Conservation (phyloP, 2,888 invertebrate species). For the Pyrrhosoma nymphula region DNA sequence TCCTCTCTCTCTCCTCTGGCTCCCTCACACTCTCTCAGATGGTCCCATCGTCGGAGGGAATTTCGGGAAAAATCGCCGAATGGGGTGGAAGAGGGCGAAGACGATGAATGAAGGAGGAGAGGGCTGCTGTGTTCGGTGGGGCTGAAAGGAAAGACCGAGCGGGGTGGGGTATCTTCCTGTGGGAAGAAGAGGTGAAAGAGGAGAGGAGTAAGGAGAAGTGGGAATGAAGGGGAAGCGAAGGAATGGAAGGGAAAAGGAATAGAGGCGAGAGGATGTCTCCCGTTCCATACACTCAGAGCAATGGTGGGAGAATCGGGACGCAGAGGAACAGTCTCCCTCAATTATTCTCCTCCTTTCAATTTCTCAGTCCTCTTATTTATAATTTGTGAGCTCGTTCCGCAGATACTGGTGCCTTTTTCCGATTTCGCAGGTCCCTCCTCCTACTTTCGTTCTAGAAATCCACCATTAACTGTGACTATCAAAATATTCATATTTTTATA, state of each 20-base stretch:
- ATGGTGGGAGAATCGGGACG: not conserved
- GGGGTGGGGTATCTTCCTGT: not conserved
- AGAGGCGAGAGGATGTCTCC: not conserved
- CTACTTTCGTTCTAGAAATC: too few species aligned
- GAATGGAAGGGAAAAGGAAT: not conserved
- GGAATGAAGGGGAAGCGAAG: not conserved
- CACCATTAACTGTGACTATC: too few species aligned
- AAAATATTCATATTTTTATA: too few species aligned
- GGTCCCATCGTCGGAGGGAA: constrained; percentile 68
- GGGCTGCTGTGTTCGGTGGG: not conserved
- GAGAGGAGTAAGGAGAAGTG: not conserved
- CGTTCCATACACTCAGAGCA: not conserved
- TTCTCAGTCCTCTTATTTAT: not conserved
- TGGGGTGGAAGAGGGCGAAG: constrained; percentile 48
- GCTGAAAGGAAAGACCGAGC: too few species aligned
- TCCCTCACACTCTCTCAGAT: constrained; percentile 76
- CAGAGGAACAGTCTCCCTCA: not conserved
- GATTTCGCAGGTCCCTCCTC: too few species aligned
- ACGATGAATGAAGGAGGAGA: not conserved
- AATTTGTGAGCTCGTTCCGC: too few species aligned
- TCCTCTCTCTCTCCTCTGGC: constrained; percentile 78
- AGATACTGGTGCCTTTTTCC: too few species aligned
- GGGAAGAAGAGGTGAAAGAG: not conserved
- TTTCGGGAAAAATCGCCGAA: constrained; percentile 60
- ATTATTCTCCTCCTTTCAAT: not conserved